Percentiles rank a stretch among this genome's conserved stretches.
Evolutionary conservation across 2,888 invertebrate genomes (phyloP).

Genomic region (Sabatieria punctata): DNA sequence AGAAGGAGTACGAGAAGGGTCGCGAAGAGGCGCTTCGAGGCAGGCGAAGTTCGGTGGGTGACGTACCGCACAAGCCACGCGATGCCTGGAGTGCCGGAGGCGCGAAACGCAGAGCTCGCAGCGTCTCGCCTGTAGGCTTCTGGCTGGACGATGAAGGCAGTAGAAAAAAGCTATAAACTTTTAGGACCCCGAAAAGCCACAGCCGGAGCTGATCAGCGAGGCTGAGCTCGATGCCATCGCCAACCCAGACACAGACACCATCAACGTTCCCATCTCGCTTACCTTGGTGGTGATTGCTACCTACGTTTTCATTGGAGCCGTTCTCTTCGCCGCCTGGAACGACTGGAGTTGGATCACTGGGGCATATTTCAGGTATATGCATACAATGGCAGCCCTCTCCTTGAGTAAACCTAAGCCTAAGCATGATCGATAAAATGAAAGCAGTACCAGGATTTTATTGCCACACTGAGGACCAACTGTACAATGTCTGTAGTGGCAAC

Average conservation of each 20-base stretch:
- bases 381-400: too few species aligned
- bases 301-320: constrained; percentile 11
- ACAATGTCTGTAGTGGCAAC: not conserved
- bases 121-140: too few species aligned
- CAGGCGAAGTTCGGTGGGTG: too few species aligned
- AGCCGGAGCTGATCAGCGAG: not conserved
- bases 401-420: too few species aligned
- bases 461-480: too few species aligned
- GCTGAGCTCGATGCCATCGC: not conserved
- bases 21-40: not conserved
- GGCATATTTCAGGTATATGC: constrained; percentile 11
- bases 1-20: constrained; percentile 6
- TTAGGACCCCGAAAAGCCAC: not conserved
- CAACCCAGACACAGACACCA: constrained; percentile 8
- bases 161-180: not conserved
- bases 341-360: constrained; percentile 10
- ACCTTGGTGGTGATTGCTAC: constrained; percentile 11
- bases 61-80: too few species aligned
- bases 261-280: constrained; percentile 11
- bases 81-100: too few species aligned
- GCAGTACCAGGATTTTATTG: too few species aligned
- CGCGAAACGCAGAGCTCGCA: too few species aligned
- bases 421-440: too few species aligned
- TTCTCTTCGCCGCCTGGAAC: constrained; percentile 11
- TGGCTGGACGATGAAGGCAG: too few species aligned